phyloP scores from a whole-genome alignment of 2,113 vertebrate genomes.

The Urocitellus parryii region DNA sequence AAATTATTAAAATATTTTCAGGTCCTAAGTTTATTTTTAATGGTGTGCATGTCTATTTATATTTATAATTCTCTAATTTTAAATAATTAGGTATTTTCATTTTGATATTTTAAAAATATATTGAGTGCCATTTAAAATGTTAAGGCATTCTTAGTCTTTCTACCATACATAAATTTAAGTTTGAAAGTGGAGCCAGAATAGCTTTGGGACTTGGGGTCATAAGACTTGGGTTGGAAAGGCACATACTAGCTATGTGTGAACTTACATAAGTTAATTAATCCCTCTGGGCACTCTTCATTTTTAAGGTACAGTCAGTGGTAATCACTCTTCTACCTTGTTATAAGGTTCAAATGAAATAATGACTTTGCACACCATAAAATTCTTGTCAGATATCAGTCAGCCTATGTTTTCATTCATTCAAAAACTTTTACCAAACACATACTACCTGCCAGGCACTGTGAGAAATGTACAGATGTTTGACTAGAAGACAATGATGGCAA shows the following conservation, averaged over 20 bases:
- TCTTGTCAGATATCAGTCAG: not conserved
- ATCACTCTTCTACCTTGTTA: not conserved
- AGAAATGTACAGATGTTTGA: constrained; percentile 33
- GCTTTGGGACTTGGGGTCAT: not conserved
- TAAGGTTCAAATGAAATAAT: not conserved
- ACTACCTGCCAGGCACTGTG: not conserved
- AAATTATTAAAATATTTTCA: constrained; percentile 50
- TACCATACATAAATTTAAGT: not conserved
- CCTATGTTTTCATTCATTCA: not conserved
- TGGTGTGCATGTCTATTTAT: not conserved
- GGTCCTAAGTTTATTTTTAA: constrained; percentile 51
- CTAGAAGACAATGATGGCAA: not conserved
- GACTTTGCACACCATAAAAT: not conserved
- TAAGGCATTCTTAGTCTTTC: constrained; percentile 12
- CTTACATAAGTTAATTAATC: not conserved
- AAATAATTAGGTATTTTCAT: constrained; percentile 18
- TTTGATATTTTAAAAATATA: constrained; percentile 47
- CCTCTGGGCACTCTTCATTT: not conserved
- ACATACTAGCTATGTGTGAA: not conserved
- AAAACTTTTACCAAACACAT: not conserved
- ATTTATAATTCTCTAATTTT: not conserved
- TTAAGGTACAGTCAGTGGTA: not conserved
- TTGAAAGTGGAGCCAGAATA: constrained; percentile 36
- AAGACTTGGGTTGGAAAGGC: not conserved
- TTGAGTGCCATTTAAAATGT: not conserved